A percentile compares a stretch with the other conserved stretches of the same genome.
phyloP scores from a whole-genome alignment of 2,797 vertebrate species.

The Lithobates pipiens region DNA sequence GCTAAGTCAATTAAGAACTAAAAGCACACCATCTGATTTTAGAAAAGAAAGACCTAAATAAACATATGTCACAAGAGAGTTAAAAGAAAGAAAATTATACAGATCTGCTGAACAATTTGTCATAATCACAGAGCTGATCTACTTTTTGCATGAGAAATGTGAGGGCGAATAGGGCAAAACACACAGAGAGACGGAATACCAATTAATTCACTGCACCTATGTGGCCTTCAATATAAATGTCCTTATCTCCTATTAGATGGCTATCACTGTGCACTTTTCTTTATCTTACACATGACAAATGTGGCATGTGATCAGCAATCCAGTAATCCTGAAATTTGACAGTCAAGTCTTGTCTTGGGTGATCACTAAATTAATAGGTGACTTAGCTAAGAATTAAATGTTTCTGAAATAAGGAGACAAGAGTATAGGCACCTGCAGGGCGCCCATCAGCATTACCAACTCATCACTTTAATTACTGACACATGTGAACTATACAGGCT shows the following conservation, averaged over 20 bases:
- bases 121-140: slow-evolving; percentile 38
- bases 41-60: not conserved
- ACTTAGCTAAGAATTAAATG: not conserved
- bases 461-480: too few species aligned
- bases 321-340: slow-evolving; percentile 29
- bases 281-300: slow-evolving; percentile 41
- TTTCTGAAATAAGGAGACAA: too few species aligned
- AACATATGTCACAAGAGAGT: slow-evolving; percentile 20
- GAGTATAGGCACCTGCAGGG: too few species aligned
- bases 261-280: slow-evolving; percentile 18
- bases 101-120: slow-evolving; percentile 23
- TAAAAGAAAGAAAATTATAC: slow-evolving; percentile 30
- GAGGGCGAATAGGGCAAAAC: slow-evolving; percentile 37
- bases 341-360: slow-evolving; percentile 34
- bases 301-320: slow-evolving; percentile 43
- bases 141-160: slow-evolving; percentile 43
- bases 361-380: slow-evolving; percentile 14
- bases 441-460: too few species aligned
- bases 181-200: slow-evolving; percentile 30
- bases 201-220: slow-evolving; percentile 45
- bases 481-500: too few species aligned
- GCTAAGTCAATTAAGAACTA: not conserved
- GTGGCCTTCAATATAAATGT: slow-evolving; percentile 36
- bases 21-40: not conserved
- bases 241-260: slow-evolving; percentile 45